Base-by-base conservation (phyloP, 92 coral and sea anemone genomes). In the Zoanthus sansibaricus region DNA sequence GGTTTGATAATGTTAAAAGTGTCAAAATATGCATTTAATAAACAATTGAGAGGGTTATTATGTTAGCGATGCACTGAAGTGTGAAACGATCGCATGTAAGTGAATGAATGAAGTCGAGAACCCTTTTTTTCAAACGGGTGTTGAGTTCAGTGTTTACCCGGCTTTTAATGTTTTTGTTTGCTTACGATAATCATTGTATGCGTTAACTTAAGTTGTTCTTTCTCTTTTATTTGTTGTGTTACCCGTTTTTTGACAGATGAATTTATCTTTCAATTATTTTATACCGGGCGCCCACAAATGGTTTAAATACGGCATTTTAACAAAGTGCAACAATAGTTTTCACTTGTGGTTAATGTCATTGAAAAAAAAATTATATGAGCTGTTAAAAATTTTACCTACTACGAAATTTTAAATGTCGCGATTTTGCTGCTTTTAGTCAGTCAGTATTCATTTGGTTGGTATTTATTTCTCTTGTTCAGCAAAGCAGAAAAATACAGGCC, bases 291-390 rank as follows among this genome's bases (percentile, higher is more conserved):
- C 46, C 25, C 59, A 13, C 15, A 9, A 18, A 21, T 80, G 47
- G 9, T 56, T 10, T 42, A 37, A n/a, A 37, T 52, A 42, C 20
- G 66, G 32, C 56, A 18, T 59, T 58, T 78, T 37, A 62, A 16
- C 33, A 33, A 16, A 51, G 47, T 42, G 58, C 32, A 45, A 21
- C 46, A 31, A 79, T 79, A 37, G 71, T 80, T 80, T 80, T 46
- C 85, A 66, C 73, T 17, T 79, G 84, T 79, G 73, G 58, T 71
- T 44, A 25, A 47, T 80, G 21, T 45, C 75, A 66, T 80, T 80
- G 44, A 79, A 80, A 80, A 66, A 67, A 62, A 25, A 47, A 66
- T 1, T 46, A 30, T 56, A n/a, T 3, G 42, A 11, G 46, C 0
- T 64, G 59, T 37, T 61, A 18, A 4, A 17, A 46, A 47, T 62